Evolutionary conservation across 2,113 vertebrate genomes (phyloP), one percentile per base, ranked within the genome.

Genomic region (Marcusenius ussheri): DNA sequence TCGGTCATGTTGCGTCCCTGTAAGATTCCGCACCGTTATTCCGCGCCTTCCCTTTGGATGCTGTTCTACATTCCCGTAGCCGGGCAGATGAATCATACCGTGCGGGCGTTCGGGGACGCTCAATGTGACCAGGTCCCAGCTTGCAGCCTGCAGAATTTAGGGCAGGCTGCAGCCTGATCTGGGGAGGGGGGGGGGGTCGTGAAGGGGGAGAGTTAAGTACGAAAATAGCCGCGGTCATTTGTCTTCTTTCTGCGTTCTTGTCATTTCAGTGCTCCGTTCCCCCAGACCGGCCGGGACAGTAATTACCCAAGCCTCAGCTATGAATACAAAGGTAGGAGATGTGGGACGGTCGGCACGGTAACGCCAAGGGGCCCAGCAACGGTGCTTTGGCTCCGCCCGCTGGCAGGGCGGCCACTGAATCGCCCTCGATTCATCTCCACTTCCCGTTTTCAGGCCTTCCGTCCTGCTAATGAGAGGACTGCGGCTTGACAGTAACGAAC

Each of bases 221-320:
- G 86, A 87, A 92, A 94, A 92, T 89, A 90, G 90, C 66, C 86
- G 0, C 19, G 6, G 17, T 89, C 89, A 66, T 90, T 89, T 39
- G 17, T 88, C 42, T 80, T 53, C 56, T 47, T 80, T 62, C 31
- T 62, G 66, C 50, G 2, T 89, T 51, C 83, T 91, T 94, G 89
- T 93, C 89, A 31, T 93, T 94, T 87, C 93, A 96, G 96, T 90
- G 95, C 96, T 89, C 95, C 96, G 39, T 96, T 94, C 92, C 94
- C 96, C 19, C 96, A 96, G 93, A 96, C 94, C 93, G 96, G 95
- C 95, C 93, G 95, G 45, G 95, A 96, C 94, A 96, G 96, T 93
- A 96, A 96, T 94, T 96, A 96, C 93, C 93, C 96, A 94, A 96
- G 96, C 94, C 94, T 95, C 94, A 95, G 93, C 94, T 96, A 94